Base-by-base conservation (phyloP, 2,797 vertebrate genomes). In the Nasua narica region DNA sequence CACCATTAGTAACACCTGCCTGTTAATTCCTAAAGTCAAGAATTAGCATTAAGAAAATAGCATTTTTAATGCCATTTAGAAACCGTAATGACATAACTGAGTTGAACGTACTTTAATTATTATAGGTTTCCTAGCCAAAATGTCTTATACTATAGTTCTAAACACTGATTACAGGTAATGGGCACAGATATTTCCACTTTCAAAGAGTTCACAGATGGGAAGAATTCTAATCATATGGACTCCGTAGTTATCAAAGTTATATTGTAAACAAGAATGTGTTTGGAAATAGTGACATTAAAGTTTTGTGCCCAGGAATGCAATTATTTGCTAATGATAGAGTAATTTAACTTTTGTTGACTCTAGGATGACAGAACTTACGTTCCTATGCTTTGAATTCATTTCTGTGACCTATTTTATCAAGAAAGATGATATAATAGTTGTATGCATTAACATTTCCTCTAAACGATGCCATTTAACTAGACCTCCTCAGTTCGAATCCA, bases 21-120 rank as follows among this genome's bases (percentile, higher is more conserved):
- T 94, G 70, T 77, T 91, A 94, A 93, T 94, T 97, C 60, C 29
- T 72, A 86, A 91, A 94, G 74, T 83, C 72, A 96, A 97, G 19
- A 87, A 96, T 89, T 87, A 60, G 50, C 78, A 94, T 69, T 35
- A 92, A 56, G 79, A 83, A 95, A 96, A 85, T 93, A 65, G 9
- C 77, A 90, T 96, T 95, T 90, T 94, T 94, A 85, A 94, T 90
- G 48, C 19, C 43, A 81, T 82, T 95, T 96, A 94, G 46, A 74
- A 96, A 88, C 65, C 95, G 3, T 65, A 97, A 76, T 90, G 72
- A 87, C 95, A 90, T 94, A 87, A 94, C 90, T 84, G 4, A 65
- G n/a, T 76, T 87, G 76, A 91, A 70, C 4, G 40, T 77, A 90
- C 58, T 91, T 88, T 87, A 89, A 94, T 95, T 96, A 85, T 87